Percentiles rank a stretch among this genome's conserved stretches.
These are phyloP conservation scores for Forbesichthys papilliferus DNA, from an alignment of 2,113 vertebrate genomes.

Conservation along the genomic window DNA sequence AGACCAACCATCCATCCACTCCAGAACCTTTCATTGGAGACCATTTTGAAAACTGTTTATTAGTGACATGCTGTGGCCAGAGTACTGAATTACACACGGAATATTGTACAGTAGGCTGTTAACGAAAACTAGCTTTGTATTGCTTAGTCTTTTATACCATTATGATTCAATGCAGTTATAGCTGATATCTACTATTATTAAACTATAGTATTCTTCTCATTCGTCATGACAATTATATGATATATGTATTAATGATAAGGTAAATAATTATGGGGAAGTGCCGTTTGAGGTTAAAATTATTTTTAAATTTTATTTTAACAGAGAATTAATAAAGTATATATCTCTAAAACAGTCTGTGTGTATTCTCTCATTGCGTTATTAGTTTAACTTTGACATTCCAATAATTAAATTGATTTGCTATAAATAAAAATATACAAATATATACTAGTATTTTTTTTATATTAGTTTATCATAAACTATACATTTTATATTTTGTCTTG, in stretches of 20 bases:
- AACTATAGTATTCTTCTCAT: constrained; percentile 81
- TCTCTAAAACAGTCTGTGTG: constrained; percentile 73
- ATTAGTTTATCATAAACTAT: too few species aligned
- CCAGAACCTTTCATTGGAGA: constrained; percentile 58
- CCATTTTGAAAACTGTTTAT: constrained; percentile 72
- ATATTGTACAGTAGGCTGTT: constrained; percentile 80
- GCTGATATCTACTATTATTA: constrained; percentile 78
- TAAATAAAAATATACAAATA: too few species aligned
- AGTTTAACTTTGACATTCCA: background rate
- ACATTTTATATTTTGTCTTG: too few species aligned
- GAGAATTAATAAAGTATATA: constrained; percentile 86
- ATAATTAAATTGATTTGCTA: too few species aligned
- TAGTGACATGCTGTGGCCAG: constrained; percentile 80
- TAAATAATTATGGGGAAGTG: constrained; percentile 77
- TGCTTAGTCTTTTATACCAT: constrained; percentile 80
- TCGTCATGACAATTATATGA: constrained; percentile 75
- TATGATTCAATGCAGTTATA: constrained; percentile 78
- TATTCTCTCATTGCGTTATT: constrained; percentile 8
- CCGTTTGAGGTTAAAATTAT: constrained; percentile 83
- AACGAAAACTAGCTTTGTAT: constrained; percentile 81
- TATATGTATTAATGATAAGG: constrained; percentile 75
- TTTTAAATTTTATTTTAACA: constrained; percentile 88
- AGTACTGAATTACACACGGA: constrained; percentile 77
- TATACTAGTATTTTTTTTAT: too few species aligned
- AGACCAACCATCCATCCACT: constrained; percentile 61